Evolutionary conservation across 2,113 vertebrate genomes (phyloP).

Genomic region (Xiphophorus couchianus): DNA sequence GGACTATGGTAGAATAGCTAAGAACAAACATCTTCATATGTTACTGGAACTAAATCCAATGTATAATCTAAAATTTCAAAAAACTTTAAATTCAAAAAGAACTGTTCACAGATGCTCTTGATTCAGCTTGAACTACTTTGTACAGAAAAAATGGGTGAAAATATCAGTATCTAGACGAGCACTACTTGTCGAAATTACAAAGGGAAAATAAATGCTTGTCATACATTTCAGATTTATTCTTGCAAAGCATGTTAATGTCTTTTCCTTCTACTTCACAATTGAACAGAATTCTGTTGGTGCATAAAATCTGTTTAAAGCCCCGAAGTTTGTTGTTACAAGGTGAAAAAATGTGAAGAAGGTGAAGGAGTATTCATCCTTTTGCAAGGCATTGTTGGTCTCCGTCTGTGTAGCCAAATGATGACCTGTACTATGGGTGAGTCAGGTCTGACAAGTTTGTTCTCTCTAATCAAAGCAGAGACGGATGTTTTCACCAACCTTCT

Average conservation of each 20-base stretch:
- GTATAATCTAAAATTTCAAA: not conserved
- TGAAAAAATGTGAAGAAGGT: not conserved
- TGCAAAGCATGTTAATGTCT: too few relatives aligned
- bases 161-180: not conserved
- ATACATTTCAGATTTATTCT: too few relatives aligned
- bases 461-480: constrained; percentile 17
- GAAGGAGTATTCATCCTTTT: not conserved
- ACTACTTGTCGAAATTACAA: not conserved
- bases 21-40: not conserved
- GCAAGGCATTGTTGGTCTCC: constrained; percentile 20
- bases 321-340: not conserved
- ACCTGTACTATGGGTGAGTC: constrained; percentile 42
- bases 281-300: not conserved
- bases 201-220: not conserved
- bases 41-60: too few relatives aligned
- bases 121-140: not conserved
- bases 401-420: constrained; percentile 22
- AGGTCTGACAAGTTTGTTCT: constrained; percentile 38
- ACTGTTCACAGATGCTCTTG: not conserved
- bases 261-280: not conserved
- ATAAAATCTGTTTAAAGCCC: not conserved
- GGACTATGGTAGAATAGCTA: not conserved
- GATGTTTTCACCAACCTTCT: constrained; percentile 22
- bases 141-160: not conserved
- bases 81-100: not conserved